phyloP scores from a whole-genome alignment of 2,113 vertebrate species.

The Uropsilus gracilis region DNA sequence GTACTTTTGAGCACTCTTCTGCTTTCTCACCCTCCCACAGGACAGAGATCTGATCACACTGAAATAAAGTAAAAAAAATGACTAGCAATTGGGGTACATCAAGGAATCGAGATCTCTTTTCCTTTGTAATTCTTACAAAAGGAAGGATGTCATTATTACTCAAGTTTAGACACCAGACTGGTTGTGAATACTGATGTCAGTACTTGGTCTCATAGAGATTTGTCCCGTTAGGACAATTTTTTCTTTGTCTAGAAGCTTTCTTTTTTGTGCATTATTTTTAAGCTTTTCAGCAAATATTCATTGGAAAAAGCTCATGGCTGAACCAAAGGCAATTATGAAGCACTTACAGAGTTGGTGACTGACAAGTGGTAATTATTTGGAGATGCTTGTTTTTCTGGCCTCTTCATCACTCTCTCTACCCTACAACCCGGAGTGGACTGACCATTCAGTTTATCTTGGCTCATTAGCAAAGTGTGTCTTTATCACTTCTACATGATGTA shows the following conservation, averaged over 20 bases:
- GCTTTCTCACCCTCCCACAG: not conserved
- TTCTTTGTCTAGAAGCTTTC: slow-evolving; percentile 15
- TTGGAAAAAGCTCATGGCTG: slow-evolving; percentile 37
- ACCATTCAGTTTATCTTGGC: slow-evolving; percentile 50
- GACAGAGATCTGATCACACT: not conserved
- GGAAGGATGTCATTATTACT: not conserved
- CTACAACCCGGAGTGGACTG: not conserved
- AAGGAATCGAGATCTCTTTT: not conserved
- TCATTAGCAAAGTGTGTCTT: slow-evolving; percentile 46
- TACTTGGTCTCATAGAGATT: not conserved
- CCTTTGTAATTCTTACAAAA: slow-evolving; percentile 47
- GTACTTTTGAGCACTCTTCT: not conserved
- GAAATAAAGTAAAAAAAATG: slow-evolving; percentile 15
- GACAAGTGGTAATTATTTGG: slow-evolving; percentile 65
- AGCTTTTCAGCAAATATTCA: slow-evolving; percentile 60
- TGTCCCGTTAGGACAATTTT: not conserved
- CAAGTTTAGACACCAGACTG: not conserved
- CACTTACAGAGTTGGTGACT: slow-evolving; percentile 38
- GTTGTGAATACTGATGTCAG: not conserved
- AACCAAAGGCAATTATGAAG: slow-evolving; percentile 69
- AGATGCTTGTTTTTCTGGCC: not conserved
- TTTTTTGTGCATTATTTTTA: slow-evolving; percentile 51
- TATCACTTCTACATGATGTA: slow-evolving; percentile 52
- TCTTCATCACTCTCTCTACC: not conserved
- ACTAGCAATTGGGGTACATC: not conserved